phyloP scores from a whole-genome alignment of 2,113 vertebrate species.

The Paracanthobrama guichenoti region DNA sequence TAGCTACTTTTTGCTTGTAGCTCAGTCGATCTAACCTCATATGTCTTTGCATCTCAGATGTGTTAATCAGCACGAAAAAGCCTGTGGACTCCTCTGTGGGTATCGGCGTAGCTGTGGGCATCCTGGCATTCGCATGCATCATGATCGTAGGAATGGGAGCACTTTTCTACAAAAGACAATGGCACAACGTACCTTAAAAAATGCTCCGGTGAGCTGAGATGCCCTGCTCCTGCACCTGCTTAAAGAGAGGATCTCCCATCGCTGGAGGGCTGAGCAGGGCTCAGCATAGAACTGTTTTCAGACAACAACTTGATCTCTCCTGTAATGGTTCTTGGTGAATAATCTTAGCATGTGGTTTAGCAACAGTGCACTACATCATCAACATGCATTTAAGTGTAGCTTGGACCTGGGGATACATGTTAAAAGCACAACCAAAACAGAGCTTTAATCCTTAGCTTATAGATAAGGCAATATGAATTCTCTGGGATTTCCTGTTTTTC shows the following conservation, averaged over 20 bases:
- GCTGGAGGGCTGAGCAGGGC: background rate
- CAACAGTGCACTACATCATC: background rate
- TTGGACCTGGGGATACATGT: background rate
- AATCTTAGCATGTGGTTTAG: conserved; percentile 9
- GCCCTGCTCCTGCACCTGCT: background rate
- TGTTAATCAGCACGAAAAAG: background rate
- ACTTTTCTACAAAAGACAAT: conserved; percentile 68
- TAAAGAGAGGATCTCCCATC: background rate
- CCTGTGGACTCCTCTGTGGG: conserved; percentile 53
- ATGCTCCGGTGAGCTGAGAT: background rate
- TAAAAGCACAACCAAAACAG: conserved; percentile 4
- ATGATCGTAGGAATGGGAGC: conserved; percentile 59
- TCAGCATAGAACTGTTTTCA: background rate
- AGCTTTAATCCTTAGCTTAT: background rate
- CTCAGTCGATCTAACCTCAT: background rate
- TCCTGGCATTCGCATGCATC: conserved; percentile 66
- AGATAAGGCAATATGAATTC: background rate
- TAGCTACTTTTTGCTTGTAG: background rate
- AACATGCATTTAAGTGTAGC: background rate
- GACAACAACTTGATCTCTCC: background rate
- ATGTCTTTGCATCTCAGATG: conserved; percentile 23
- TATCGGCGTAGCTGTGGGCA: conserved; percentile 68
- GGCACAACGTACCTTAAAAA: conserved; percentile 24
- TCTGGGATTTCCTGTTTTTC: background rate
- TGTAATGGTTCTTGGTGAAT: conserved; percentile 1